Base-by-base conservation (phyloP, 2,888 invertebrate species). In the Erebia epiphron region DNA sequence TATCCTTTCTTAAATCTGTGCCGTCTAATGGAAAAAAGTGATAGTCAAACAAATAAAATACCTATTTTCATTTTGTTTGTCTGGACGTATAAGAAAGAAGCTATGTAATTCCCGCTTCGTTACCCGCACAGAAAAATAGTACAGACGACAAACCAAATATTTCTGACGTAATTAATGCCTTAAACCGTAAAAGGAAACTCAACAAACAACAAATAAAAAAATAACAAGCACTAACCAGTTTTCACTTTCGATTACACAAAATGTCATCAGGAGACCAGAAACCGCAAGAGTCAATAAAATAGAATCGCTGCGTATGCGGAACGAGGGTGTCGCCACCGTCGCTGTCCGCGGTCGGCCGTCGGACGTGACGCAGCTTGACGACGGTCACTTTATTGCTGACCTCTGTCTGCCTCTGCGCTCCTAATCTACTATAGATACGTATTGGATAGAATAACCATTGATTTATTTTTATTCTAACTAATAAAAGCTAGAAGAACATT, bases 341-440 rank as follows among this genome's bases (percentile, higher is more conserved):
- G 77, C 75, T 75, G 80, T 76, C 79, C 81, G 85, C 83, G 88
- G 87, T 84, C 85, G 84, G 88, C 88, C 88, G 89, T 89, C 85
- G 83, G 89, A 90, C 88, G 89, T 90, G 92, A 90, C 90, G 89
- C 86, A 83, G 86, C 77, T 85, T 92, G 92, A 93, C 92, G 92
- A 90, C 87, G 92, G 92, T 92, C 90, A 88, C 85, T 91, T 91
- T 93, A 92, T 92, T 93, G 93, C 92, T 93, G 92, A 92, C 92
- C 92, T 90, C 86, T 85, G 92, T 91, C 92, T 91, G 83, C 82
- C 79, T 80, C 83, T 91, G 83, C 79, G 80, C 83, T 88, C 90
- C 91, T 91, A 89, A 90, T 91, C 86, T 86, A 1, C 49, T 58
- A 57, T 57, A 56, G 66, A 66, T 66, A 56, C 66, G 5, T 66